Conservation (phyloP, 2,797 vertebrate genomes). For the Hemibagrus guttatus region DNA sequence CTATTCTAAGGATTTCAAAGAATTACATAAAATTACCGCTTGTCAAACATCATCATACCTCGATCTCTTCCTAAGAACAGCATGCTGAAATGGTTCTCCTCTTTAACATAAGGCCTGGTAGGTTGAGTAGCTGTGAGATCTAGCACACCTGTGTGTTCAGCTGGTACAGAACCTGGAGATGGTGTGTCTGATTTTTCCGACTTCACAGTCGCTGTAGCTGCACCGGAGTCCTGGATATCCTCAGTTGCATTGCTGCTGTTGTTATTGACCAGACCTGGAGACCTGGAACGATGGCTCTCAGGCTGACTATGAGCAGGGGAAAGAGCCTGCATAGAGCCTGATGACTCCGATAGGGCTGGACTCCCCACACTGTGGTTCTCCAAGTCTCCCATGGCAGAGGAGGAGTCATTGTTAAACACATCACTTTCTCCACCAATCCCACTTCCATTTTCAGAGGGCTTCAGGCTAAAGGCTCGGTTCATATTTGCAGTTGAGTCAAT, state of each 20-base stretch:
- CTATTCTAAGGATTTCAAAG: background rate
- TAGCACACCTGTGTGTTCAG: slow-evolving; percentile 88
- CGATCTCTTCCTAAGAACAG: slow-evolving; percentile 96
- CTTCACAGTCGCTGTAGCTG: slow-evolving; percentile 84
- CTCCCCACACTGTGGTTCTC: slow-evolving; percentile 94
- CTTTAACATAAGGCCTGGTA: slow-evolving; percentile 88
- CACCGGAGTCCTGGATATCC: slow-evolving; percentile 80
- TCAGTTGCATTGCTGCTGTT: slow-evolving; percentile 72
- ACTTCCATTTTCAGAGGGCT: slow-evolving; percentile 83
- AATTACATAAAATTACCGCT: background rate
- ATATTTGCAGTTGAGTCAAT: slow-evolving; percentile 92
- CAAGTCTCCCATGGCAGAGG: slow-evolving; percentile 84
- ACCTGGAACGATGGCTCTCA: slow-evolving; percentile 90
- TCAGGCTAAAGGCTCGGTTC: slow-evolving; percentile 80
- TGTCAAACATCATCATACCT: slow-evolving; percentile 74
- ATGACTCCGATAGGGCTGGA: slow-evolving; percentile 92
- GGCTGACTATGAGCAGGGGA: slow-evolving; percentile 89
- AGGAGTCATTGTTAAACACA: slow-evolving; percentile 88
- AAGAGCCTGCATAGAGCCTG: slow-evolving; percentile 89
- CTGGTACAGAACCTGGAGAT: slow-evolving; percentile 74
- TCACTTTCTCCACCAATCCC: slow-evolving; percentile 79
- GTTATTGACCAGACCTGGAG: slow-evolving; percentile 78
- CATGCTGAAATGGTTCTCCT: slow-evolving; percentile 96
- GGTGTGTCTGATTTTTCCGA: slow-evolving; percentile 95
- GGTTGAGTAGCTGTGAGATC: slow-evolving; percentile 93